These are phyloP conservation scores for Lepidochitona cinerea DNA, from an alignment of 2,888 invertebrate genomes.

Conservation along the genomic window DNA sequence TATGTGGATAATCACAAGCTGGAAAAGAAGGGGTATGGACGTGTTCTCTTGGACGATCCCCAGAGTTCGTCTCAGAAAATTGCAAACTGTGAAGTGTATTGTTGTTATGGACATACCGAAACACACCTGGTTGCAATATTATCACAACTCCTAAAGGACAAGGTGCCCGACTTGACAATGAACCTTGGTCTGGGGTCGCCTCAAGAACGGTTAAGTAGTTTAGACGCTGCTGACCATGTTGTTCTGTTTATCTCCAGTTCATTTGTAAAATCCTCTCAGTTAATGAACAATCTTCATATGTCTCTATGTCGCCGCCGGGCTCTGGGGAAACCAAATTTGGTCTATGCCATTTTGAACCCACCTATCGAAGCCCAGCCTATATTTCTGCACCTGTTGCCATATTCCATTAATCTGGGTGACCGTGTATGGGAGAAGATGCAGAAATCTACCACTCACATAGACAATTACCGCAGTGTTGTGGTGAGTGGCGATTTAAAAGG, in stretches of 20 bases:
- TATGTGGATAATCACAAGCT: too few species aligned
- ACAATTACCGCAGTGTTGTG: neutral
- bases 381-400: constrained; percentile 41
- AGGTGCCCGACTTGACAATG: constrained; percentile 22
- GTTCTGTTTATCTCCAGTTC: constrained; percentile 55
- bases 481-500: neutral
- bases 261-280: constrained; percentile 42
- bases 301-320: constrained; percentile 51
- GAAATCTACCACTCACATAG: neutral
- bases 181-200: constrained; percentile 29
- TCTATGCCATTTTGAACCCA: constrained; percentile 44
- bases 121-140: constrained; percentile 27
- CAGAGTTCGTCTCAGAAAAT: neutral
- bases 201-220: constrained; percentile 30
- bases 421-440: constrained; percentile 8
- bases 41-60: too few species aligned
- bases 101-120: constrained; percentile 28
- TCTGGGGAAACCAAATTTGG: constrained; percentile 19
- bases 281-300: constrained; percentile 57
- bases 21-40: too few species aligned
- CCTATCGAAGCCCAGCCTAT: constrained; percentile 25
- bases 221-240: constrained; percentile 50
- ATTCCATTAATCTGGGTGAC: constrained; percentile 39
- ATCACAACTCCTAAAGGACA: constrained; percentile 10
- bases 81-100: constrained; percentile 15